Percentiles rank a stretch among this genome's conserved stretches.
These are phyloP conservation scores for Pseudocheirus occidentalis DNA, from an alignment of 2,797 vertebrate genomes.

Conservation along the genomic window DNA sequence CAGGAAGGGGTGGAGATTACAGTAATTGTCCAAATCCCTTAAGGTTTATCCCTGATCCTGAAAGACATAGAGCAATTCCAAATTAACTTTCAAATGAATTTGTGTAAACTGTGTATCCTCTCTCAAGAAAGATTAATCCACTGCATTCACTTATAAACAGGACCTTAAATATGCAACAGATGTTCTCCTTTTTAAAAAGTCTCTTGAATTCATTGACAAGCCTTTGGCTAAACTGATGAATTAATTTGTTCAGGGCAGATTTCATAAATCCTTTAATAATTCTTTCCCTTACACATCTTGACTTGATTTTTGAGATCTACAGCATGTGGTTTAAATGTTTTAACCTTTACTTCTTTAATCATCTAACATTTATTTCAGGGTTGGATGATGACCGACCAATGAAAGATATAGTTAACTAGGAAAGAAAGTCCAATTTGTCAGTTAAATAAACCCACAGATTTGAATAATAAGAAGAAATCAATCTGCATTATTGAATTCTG, in stretches of 20 bases:
- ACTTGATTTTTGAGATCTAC: slow-evolving; percentile 86
- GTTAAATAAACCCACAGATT: slow-evolving; percentile 75
- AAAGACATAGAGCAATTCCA: slow-evolving; percentile 76
- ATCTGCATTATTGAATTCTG: slow-evolving; percentile 70
- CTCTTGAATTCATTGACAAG: slow-evolving; percentile 86
- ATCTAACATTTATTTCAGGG: slow-evolving; percentile 85
- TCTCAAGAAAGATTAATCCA: slow-evolving; percentile 80
- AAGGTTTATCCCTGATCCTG: slow-evolving; percentile 66
- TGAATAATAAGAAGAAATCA: slow-evolving; percentile 76
- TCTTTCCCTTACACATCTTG: slow-evolving; percentile 86
- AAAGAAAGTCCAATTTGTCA: slow-evolving; percentile 84
- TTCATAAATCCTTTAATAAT: slow-evolving; percentile 88
- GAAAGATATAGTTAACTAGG: slow-evolving; percentile 82
- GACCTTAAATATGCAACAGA: slow-evolving; percentile 86
- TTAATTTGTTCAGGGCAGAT: slow-evolving; percentile 86
- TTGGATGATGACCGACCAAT: slow-evolving; percentile 83
- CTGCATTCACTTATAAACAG: slow-evolving; percentile 82
- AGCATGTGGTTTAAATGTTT: slow-evolving; percentile 87
- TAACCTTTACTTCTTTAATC: slow-evolving; percentile 87
- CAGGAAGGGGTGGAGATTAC: slow-evolving; percentile 46
- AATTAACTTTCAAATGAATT: slow-evolving; percentile 77
- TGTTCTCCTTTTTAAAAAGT: slow-evolving; percentile 84
- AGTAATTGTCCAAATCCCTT: slow-evolving; percentile 64
- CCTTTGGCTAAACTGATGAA: slow-evolving; percentile 86
- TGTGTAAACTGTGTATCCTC: slow-evolving; percentile 77